Conservation (phyloP, 2,797 vertebrate genomes). For the Nothura maculosa region DNA sequence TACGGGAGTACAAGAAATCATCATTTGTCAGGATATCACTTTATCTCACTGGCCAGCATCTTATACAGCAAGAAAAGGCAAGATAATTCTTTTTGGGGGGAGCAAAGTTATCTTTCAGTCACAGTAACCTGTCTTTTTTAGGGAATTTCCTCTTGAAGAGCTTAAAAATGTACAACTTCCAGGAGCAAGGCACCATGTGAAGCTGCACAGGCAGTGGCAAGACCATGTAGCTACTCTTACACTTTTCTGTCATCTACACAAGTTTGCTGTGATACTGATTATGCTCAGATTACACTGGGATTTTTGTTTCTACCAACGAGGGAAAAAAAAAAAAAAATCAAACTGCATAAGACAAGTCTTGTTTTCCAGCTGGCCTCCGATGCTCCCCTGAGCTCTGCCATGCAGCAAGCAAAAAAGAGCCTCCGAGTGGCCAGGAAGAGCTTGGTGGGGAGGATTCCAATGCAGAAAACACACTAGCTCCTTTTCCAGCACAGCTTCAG, state of each 20-base stretch:
- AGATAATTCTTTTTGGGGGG: neutral
- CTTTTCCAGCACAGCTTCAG: neutral
- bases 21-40: neutral
- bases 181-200: neutral
- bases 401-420: slow-evolving; percentile 12
- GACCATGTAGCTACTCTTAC: neutral
- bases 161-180: neutral
- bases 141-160: neutral
- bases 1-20: neutral
- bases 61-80: neutral
- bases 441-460: neutral
- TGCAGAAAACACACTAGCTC: neutral
- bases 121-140: neutral
- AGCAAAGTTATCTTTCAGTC: neutral
- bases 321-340: neutral
- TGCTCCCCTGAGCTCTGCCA: slow-evolving; percentile 32
- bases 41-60: neutral
- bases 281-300: slow-evolving; percentile 70
- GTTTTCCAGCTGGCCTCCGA: slow-evolving; percentile 63
- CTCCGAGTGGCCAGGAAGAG: neutral
- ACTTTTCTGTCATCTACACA: slow-evolving; percentile 27
- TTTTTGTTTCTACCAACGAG: slow-evolving; percentile 66
- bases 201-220: neutral
- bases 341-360: slow-evolving; percentile 67
- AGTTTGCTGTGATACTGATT: slow-evolving; percentile 53